Percentiles rank a stretch among this genome's conserved stretches.
Evolutionary conservation across 2,797 vertebrate genomes (phyloP).

Genomic region (Staurois parvus): DNA sequence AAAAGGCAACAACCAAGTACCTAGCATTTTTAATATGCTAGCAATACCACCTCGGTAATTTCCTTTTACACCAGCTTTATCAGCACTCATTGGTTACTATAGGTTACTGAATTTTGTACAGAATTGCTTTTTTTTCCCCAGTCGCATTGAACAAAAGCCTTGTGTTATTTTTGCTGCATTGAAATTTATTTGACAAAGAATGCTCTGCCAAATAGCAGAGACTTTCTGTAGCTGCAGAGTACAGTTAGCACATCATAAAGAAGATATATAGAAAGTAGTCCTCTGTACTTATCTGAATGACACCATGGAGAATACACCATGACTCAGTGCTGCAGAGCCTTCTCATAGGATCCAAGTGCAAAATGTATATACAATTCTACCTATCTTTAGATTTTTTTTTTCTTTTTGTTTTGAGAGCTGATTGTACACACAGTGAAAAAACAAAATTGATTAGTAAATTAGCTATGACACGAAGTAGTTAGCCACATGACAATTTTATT

Average conservation of each 20-base stretch:
- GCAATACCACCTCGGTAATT: too few relatives aligned
- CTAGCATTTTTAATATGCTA: too few relatives aligned
- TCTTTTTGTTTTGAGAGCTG: too few relatives aligned
- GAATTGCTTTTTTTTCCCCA: neutral
- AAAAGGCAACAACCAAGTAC: too few relatives aligned
- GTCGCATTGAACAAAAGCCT: neutral
- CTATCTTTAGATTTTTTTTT: too few relatives aligned
- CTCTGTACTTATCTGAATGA: constrained; percentile 11
- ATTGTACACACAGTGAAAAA: too few relatives aligned
- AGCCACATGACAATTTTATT: too few relatives aligned
- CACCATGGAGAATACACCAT: constrained; percentile 9
- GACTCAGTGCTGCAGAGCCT: constrained; percentile 26
- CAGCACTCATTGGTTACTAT: neutral
- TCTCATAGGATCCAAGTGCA: neutral
- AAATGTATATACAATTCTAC: too few relatives aligned
- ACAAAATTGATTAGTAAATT: too few relatives aligned
- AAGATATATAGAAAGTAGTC: constrained; percentile 18
- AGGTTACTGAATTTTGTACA: neutral
- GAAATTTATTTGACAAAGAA: neutral
- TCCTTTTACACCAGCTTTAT: too few relatives aligned
- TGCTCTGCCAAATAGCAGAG: neutral
- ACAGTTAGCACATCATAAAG: constrained; percentile 15
- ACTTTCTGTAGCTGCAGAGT: neutral
- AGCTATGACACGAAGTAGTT: too few relatives aligned
- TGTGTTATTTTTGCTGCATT: constrained; percentile 4